Percentiles rank a stretch among this genome's conserved stretches.
phyloP scores from a whole-genome alignment of 2,113 vertebrate genomes.

The Physeter macrocephalus region DNA sequence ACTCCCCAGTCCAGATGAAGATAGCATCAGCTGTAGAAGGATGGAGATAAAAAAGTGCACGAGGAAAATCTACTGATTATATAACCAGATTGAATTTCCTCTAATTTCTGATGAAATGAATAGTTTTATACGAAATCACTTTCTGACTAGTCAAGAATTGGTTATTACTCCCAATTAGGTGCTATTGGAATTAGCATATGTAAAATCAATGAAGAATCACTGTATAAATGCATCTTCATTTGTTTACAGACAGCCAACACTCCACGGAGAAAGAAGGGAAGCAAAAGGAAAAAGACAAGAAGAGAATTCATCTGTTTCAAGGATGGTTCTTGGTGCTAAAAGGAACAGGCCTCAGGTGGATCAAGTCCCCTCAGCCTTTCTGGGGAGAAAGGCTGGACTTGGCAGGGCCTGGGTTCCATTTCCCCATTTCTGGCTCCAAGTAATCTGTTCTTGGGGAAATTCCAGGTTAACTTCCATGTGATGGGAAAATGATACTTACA shows the following conservation, averaged over 20 bases:
- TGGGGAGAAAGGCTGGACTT: not conserved
- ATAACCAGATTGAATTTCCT: not conserved
- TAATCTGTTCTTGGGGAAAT: not conserved
- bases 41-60: not conserved
- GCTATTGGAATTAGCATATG: not conserved
- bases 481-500: not conserved
- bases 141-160: not conserved
- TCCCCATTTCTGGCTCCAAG: not conserved
- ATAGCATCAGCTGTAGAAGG: not conserved
- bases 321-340: not conserved
- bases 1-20: not conserved
- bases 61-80: not conserved
- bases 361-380: not conserved
- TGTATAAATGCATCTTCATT: not conserved
- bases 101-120: not conserved
- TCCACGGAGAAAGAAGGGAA: not conserved
- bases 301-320: not conserved
- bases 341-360: not conserved
- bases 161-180: not conserved
- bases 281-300: not conserved
- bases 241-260: not conserved
- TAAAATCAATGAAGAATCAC: not conserved
- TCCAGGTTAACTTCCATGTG: not conserved
- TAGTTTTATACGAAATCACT: not conserved
- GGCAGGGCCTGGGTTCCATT: not conserved